These are phyloP conservation scores for Decapterus maruadsi DNA, from an alignment of 2,797 vertebrate genomes.

Conservation along the genomic window DNA sequence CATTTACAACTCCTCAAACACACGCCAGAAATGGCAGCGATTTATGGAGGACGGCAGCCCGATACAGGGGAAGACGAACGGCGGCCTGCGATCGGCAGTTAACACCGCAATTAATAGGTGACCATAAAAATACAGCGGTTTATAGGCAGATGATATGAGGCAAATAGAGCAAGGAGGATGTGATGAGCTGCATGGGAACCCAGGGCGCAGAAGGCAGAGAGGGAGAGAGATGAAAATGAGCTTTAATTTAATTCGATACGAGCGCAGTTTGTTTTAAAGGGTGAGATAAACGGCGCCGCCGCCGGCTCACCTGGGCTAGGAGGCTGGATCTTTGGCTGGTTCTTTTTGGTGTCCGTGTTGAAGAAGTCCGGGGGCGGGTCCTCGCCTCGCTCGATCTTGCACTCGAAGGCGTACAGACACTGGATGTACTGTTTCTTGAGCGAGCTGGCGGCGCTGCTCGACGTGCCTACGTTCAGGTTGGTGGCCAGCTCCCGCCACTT, in stretches of 20 bases:
- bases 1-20: constrained; percentile 46
- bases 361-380: constrained; percentile 98
- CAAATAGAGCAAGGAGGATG: constrained; percentile 37
- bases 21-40: constrained; percentile 34
- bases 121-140: constrained; percentile 63
- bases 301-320: constrained; percentile 95
- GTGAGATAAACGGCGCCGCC: no score
- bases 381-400: constrained; percentile 98
- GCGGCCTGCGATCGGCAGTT: constrained; percentile 58
- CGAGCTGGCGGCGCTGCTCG: constrained; percentile 98
- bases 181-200: constrained; percentile 47
- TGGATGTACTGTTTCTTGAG: constrained; percentile 99
- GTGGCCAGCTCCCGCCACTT: constrained; percentile 98
- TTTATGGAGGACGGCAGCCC: constrained; percentile 47
- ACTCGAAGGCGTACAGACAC: constrained; percentile 99
- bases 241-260: constrained; percentile 19
- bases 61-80: constrained; percentile 57
- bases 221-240: constrained; percentile 12
- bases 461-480: constrained; percentile 98
- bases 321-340: constrained; percentile 96
- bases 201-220: constrained; percentile 22
- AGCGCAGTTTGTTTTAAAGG: neutral
- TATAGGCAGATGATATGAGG: constrained; percentile 52
- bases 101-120: constrained; percentile 70
- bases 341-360: constrained; percentile 96